phyloP scores from a whole-genome alignment of 2,113 vertebrate genomes.

The Lampris incognitus region DNA sequence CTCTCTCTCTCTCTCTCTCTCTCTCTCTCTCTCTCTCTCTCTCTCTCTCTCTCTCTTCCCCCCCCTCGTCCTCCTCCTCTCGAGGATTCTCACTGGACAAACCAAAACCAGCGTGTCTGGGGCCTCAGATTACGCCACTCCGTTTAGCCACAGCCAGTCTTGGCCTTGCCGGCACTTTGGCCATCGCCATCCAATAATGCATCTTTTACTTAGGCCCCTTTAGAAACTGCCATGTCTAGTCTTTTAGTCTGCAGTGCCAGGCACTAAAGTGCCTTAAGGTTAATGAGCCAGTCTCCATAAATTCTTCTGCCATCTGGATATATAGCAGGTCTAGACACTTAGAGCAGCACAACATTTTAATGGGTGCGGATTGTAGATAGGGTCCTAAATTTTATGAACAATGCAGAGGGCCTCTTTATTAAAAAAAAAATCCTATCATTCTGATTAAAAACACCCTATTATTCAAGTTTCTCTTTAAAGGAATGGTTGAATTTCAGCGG shows the following conservation, averaged over 20 bases:
- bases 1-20: too few species aligned
- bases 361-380: constrained; percentile 47
- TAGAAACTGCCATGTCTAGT: constrained; percentile 53
- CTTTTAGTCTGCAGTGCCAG: constrained; percentile 68
- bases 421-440: constrained; percentile 5
- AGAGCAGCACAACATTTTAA: constrained; percentile 61
- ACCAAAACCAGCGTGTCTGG: constrained; percentile 11
- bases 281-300: constrained; percentile 84
- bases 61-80: too few species aligned
- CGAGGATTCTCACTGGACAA: constrained; percentile 44
- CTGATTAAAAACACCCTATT: too few species aligned
- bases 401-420: constrained; percentile 11
- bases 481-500: not conserved
- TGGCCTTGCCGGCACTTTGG: constrained; percentile 31
- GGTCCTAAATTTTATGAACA: constrained; percentile 39
- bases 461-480: not conserved
- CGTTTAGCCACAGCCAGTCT: too few species aligned
- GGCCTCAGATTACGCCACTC: constrained; percentile 1
- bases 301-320: constrained; percentile 79
- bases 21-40: too few species aligned
- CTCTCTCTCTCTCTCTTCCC: too few species aligned
- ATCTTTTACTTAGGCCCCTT: constrained; percentile 42
- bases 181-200: constrained; percentile 14
- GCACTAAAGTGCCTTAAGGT: constrained; percentile 77
- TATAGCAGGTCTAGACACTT: constrained; percentile 66